phyloP scores from a whole-genome alignment of 2,888 invertebrate species.

The Brassicogethes aeneus region DNA sequence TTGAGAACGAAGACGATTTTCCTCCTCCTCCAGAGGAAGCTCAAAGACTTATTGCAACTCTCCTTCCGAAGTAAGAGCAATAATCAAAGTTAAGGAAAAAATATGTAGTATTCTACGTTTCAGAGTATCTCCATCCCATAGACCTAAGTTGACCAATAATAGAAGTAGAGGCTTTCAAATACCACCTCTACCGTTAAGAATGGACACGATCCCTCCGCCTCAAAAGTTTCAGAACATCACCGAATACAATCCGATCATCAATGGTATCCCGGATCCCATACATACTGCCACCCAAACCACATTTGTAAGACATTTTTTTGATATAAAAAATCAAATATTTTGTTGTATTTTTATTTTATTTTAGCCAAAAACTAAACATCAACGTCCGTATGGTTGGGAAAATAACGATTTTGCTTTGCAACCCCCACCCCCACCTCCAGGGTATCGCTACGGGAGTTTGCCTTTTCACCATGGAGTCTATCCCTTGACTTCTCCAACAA shows the following conservation, averaged over 20 bases:
- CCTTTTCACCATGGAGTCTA: slow-evolving; percentile 55
- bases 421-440: slow-evolving; percentile 52
- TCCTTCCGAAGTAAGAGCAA: slow-evolving; percentile 59
- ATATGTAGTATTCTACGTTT: slow-evolving; percentile 20
- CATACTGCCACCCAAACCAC: slow-evolving; percentile 70
- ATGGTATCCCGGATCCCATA: slow-evolving; percentile 37
- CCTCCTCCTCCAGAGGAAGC: slow-evolving; percentile 73
- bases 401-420: slow-evolving; percentile 39
- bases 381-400: slow-evolving; percentile 68
- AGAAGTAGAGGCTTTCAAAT: slow-evolving; percentile 38
- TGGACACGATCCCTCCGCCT: slow-evolving; percentile 36
- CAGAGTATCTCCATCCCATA: slow-evolving; percentile 65
- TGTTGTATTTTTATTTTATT: slow-evolving; percentile 16
- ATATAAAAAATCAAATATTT: background rate
- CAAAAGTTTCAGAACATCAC: slow-evolving; percentile 38
- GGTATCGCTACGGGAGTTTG: slow-evolving; percentile 58
- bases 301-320: slow-evolving; percentile 51
- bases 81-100: background rate
- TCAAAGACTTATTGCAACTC: slow-evolving; percentile 63
- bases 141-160: slow-evolving; percentile 49
- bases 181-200: slow-evolving; percentile 28
- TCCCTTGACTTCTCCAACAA: slow-evolving; percentile 45
- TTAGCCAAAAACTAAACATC: slow-evolving; percentile 68
- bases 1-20: slow-evolving; percentile 41
- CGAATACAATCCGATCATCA: slow-evolving; percentile 23